phyloP scores from a whole-genome alignment of 2,888 invertebrate species.

The Pristionchus mayeri region DNA sequence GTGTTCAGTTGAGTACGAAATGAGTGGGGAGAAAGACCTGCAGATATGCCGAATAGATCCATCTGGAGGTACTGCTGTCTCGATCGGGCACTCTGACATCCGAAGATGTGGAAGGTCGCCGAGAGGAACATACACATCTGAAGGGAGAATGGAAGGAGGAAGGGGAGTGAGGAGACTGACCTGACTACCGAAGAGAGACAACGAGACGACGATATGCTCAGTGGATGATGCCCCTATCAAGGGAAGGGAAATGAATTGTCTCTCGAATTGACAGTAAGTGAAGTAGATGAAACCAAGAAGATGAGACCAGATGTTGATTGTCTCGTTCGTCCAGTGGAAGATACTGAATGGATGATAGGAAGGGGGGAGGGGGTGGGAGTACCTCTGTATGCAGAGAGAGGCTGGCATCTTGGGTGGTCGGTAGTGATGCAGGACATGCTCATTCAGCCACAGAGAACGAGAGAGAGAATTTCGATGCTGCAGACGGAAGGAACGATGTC shows the following conservation, averaged over 20 bases:
- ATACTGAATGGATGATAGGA: constrained; percentile 81
- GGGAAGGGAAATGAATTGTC: constrained; percentile 81
- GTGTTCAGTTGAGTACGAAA: too few relatives aligned
- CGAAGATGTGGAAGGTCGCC: constrained; percentile 93
- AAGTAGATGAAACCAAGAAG: constrained; percentile 83
- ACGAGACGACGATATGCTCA: constrained; percentile 89
- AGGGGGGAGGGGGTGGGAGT: constrained; percentile 51
- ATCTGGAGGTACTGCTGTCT: constrained; percentile 89
- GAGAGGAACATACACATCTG: constrained; percentile 94
- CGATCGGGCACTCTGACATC: constrained; percentile 89
- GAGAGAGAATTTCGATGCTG: constrained; percentile 61
- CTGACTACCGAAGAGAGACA: constrained; percentile 89
- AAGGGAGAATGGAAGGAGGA: constrained; percentile 46
- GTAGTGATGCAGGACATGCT: constrained; percentile 71
- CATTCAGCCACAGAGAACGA: constrained; percentile 71
- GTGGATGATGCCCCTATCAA: constrained; percentile 84
- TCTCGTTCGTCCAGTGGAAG: constrained; percentile 97
- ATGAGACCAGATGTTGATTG: constrained; percentile 97
- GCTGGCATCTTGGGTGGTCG: constrained; percentile 82
- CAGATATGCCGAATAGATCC: constrained; percentile 92
- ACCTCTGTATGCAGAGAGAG: constrained; percentile 91
- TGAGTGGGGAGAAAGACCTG: constrained; percentile 81
- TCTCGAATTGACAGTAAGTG: constrained; percentile 87
- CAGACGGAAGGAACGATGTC: constrained; percentile 53
- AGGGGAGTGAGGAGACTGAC: constrained; percentile 79